Evolutionary conservation across 2,797 vertebrate genomes (phyloP).

Genomic region (Merluccius polli): DNA sequence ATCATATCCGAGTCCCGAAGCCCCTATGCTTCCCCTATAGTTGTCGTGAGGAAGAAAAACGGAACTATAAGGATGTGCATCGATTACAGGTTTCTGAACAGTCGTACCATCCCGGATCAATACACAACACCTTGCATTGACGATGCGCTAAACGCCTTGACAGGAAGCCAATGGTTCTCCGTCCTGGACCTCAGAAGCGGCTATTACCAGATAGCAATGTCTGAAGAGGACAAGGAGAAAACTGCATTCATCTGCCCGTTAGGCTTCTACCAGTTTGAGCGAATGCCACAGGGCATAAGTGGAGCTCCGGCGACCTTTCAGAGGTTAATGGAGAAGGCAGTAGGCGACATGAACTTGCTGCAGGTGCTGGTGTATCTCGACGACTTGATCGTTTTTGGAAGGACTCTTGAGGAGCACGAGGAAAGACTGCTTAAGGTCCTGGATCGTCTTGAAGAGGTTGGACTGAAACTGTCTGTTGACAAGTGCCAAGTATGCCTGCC

Average conservation of each 20-base stretch:
- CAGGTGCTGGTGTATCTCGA: conserved; percentile 26
- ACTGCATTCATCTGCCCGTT: too few relatives aligned
- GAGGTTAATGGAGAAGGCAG: conserved; percentile 13
- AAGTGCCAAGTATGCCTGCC: conserved; percentile 27
- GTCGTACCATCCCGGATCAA: conserved; percentile 13
- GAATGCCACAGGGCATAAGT: too few relatives aligned
- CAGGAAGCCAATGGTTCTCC: too few relatives aligned
- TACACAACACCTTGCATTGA: conserved; percentile 10
- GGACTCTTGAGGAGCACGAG: conserved; percentile 16
- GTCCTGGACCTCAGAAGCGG: too few relatives aligned
- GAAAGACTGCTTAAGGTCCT: conserved; percentile 4
- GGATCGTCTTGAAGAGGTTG: neutral
- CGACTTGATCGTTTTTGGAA: conserved; percentile 10
- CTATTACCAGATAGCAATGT: too few relatives aligned
- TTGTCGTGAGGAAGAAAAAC: conserved; percentile 12
- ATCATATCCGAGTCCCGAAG: conserved; percentile 19
- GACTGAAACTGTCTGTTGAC: conserved; percentile 17
- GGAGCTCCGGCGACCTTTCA: conserved; percentile 13
- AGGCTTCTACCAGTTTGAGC: too few relatives aligned
- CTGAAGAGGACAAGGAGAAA: too few relatives aligned
- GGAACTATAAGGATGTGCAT: conserved; percentile 19
- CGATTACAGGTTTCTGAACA: conserved; percentile 19
- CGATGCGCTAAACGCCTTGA: too few relatives aligned
- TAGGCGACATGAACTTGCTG: conserved; percentile 29
- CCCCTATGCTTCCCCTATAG: conserved; percentile 15